Conservation (phyloP, 2,113 vertebrate species). For the Steatornis caripensis region DNA sequence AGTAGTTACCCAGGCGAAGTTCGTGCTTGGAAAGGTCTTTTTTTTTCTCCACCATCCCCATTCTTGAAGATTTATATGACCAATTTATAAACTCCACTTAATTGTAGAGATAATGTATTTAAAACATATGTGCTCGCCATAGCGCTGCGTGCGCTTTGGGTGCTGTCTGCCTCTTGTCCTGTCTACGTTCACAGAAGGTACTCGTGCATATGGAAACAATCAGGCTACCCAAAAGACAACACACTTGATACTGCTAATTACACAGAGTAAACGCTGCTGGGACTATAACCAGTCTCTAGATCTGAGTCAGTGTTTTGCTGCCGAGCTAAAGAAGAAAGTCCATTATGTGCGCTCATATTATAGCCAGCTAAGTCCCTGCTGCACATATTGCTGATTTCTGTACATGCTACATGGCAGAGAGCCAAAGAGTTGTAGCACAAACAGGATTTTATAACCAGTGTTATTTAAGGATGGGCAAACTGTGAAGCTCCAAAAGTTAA, state of each 20-base stretch:
- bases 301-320: conserved; percentile 38
- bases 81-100: conserved; percentile 56
- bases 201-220: conserved; percentile 67
- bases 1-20: not conserved
- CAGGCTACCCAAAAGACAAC: conserved; percentile 64
- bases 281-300: conserved; percentile 29
- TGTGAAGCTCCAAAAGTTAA: conserved; percentile 45
- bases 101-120: conserved; percentile 63
- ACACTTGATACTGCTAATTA: conserved; percentile 58
- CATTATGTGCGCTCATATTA: not conserved
- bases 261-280: conserved; percentile 28
- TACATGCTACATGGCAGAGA: not conserved
- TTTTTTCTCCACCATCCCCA: not conserved
- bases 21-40: not conserved
- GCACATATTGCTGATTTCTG: conserved; percentile 42
- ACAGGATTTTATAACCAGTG: conserved; percentile 38
- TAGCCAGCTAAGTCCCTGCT: conserved; percentile 1
- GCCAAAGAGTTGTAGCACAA: conserved; percentile 27
- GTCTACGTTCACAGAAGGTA: conserved; percentile 36
- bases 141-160: not conserved
- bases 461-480: conserved; percentile 57
- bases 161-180: not conserved
- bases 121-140: conserved; percentile 51
- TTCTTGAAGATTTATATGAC: conserved; percentile 48
- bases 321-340: conserved; percentile 34